Evolutionary conservation across 2,797 vertebrate genomes (phyloP), one percentile per base, ranked within the genome.

Genomic region (Pteropus rufus): DNA sequence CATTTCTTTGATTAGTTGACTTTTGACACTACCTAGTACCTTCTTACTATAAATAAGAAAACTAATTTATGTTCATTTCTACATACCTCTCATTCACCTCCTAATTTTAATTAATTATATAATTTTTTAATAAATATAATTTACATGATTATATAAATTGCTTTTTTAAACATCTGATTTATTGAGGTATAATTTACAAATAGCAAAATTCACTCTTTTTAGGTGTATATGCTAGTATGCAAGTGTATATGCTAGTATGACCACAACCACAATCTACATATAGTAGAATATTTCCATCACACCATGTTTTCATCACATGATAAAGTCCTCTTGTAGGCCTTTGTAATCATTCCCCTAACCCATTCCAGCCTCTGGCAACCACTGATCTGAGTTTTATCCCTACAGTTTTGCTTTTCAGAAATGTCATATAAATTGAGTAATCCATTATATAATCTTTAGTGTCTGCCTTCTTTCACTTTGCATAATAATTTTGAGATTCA

Each of bases 71-170:
- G 24, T 73, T 49, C 21, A 86, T n/a, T 88, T 87, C n/a, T 24
- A 80, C 44, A 79, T 11, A 87, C 1, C 19, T 60, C 5, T 82
- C n/a, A 36, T 62, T 12, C 46, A 73, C 49, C 18, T 75, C 31
- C 29, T 80, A 75, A 84, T 91, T 87, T 94, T 88, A 87, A 79
- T 80, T 84, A 60, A 29, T 52, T 81, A n/a, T 41, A 56, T 77
- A 31, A 89, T 80, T 84, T 73, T 49, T 67, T 34, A 73, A 26
- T 73, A 60, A 52, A 21, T 64, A 39, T 72, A 88, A 70, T 90
- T 83, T 88, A 67, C n/a, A 54, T 54, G 36, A 69, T 76, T 67
- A 73, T 88, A 34, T 89, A 87, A 91, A 31, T 41, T 64, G 64
- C 18, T 52, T 60, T 69, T 82, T 54, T 80, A 31, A 90, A 79